These are phyloP conservation scores for Chelon labrosus DNA, from an alignment of 2,797 vertebrate genomes.

Conservation along the genomic window DNA sequence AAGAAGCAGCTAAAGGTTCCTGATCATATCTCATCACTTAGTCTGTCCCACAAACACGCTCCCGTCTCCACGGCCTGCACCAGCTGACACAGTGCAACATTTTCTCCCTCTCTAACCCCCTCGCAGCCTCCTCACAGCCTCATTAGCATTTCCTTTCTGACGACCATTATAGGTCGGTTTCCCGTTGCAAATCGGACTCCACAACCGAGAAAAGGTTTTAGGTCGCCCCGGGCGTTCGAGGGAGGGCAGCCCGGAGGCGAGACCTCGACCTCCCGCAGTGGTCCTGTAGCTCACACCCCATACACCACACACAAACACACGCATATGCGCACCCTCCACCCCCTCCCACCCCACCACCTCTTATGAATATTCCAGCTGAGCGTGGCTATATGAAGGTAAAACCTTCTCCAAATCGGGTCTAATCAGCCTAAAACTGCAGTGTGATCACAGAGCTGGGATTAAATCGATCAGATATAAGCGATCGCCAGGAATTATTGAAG, in stretches of 20 bases:
- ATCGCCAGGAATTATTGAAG: conserved; percentile 58
- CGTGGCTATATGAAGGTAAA: conserved; percentile 58
- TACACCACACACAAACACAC: conserved; percentile 25
- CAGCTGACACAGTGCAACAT: conserved; percentile 50
- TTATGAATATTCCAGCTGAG: conserved; percentile 77
- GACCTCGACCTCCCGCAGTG: conserved; percentile 83
- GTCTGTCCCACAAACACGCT: background rate
- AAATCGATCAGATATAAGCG: conserved; percentile 68
- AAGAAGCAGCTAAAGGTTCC: conserved; percentile 2
- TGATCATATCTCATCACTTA: background rate
- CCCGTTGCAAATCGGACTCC: conserved; percentile 85
- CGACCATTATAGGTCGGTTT: conserved; percentile 82
- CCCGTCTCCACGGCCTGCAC: conserved; percentile 27
- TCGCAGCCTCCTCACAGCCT: conserved; percentile 67
- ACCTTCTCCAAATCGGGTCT: conserved; percentile 61
- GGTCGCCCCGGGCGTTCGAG: conserved; percentile 75
- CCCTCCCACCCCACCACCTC: conserved; percentile 6
- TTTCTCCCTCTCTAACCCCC: conserved; percentile 59
- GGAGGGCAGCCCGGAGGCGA: conserved; percentile 79
- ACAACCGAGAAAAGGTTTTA: conserved; percentile 79
- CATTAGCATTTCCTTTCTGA: conserved; percentile 87
- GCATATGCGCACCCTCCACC: background rate
- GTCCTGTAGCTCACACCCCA: conserved; percentile 63
- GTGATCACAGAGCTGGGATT: conserved; percentile 60
- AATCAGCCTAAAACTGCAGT: conserved; percentile 74